A percentile compares a stretch with the other conserved stretches of the same genome.
phyloP scores from a whole-genome alignment of 2,888 invertebrate genomes.

The Chrysodeixis includens region DNA sequence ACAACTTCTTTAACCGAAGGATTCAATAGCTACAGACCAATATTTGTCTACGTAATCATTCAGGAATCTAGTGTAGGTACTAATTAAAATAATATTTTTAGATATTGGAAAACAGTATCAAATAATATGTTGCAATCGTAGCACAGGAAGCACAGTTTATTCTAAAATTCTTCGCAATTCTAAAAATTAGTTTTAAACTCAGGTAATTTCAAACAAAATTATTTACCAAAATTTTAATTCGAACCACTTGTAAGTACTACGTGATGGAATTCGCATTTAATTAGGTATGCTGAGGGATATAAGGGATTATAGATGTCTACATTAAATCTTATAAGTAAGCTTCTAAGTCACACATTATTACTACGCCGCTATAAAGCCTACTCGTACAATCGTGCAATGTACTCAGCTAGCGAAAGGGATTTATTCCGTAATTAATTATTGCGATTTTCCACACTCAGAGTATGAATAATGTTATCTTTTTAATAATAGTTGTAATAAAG shows the following conservation, averaged over 20 bases:
- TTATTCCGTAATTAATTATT: slow-evolving; percentile 12
- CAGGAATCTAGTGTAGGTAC: too few relatives aligned
- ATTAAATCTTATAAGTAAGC: slow-evolving; percentile 1
- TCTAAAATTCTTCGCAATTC: too few relatives aligned
- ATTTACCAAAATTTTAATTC: too few relatives aligned
- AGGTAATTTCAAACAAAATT: too few relatives aligned
- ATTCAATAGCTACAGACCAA: too few relatives aligned
- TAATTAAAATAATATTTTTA: too few relatives aligned
- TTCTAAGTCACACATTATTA: neutral
- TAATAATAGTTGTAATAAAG: slow-evolving; percentile 18
- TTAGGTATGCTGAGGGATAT: neutral
- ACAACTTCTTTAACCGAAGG: too few relatives aligned
- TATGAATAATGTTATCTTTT: slow-evolving; percentile 15
- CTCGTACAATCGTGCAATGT: slow-evolving; percentile 25
- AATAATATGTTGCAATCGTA: too few relatives aligned
- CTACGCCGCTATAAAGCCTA: neutral
- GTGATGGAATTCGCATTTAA: neutral
- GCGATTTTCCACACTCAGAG: neutral
- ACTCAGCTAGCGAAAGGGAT: slow-evolving; percentile 10
- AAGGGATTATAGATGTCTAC: slow-evolving; percentile 1
- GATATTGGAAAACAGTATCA: too few relatives aligned
- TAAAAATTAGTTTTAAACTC: too few relatives aligned
- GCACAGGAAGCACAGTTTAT: too few relatives aligned
- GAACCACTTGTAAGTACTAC: neutral
- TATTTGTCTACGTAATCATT: too few relatives aligned